Evolutionary conservation across 2,113 vertebrate genomes (phyloP).

Genomic region (Indicator maculatus): DNA sequence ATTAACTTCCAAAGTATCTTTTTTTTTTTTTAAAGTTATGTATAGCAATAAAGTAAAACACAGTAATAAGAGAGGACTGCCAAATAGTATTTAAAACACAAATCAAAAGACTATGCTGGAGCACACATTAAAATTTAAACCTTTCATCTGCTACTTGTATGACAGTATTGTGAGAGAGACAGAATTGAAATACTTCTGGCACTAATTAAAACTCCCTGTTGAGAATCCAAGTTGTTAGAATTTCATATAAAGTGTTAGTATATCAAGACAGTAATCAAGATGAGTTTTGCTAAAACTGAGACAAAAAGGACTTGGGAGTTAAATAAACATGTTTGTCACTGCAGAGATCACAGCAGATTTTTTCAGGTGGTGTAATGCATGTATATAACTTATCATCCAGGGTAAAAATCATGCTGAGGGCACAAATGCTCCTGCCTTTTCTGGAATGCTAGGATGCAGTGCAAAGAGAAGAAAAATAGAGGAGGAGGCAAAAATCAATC

Average conservation of each 20-base stretch:
- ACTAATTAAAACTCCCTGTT: neutral
- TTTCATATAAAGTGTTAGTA: neutral
- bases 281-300: constrained; percentile 3
- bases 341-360: neutral
- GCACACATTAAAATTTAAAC: constrained; percentile 45
- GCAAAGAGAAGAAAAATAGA: neutral
- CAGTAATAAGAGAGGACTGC: neutral
- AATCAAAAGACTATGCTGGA: constrained; percentile 15
- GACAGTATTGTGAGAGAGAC: constrained; percentile 14
- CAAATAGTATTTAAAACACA: neutral
- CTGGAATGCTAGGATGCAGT: neutral
- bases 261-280: constrained; percentile 31
- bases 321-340: neutral
- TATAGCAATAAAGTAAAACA: constrained; percentile 19
- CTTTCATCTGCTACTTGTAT: constrained; percentile 12
- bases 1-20: neutral
- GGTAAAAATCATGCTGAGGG: neutral
- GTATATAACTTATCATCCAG: neutral
- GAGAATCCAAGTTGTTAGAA: neutral
- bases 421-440: neutral
- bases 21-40: neutral
- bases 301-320: neutral
- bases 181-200: constrained; percentile 14
- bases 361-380: neutral
- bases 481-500: neutral